These are phyloP conservation scores for Lacerta agilis DNA, from an alignment of 2,797 vertebrate genomes.

Conservation along the genomic window DNA sequence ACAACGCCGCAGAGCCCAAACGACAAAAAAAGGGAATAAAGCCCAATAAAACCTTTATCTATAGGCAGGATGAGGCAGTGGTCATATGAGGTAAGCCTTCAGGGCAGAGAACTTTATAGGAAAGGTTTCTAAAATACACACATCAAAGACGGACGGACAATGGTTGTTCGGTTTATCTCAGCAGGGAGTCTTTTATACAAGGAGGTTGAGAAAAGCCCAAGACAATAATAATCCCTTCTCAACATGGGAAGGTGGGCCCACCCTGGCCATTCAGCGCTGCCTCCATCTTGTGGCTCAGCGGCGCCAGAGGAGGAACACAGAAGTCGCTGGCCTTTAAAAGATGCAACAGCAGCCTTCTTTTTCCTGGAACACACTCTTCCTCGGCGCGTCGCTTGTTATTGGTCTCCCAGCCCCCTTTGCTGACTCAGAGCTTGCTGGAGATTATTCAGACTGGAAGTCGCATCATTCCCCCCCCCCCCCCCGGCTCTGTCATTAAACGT, in stretches of 20 bases:
- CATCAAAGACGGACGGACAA: constrained; percentile 77
- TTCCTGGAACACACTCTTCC: neutral
- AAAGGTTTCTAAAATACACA: constrained; percentile 80
- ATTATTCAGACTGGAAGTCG: neutral
- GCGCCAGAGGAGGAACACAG: neutral
- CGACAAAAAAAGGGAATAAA: constrained; percentile 33
- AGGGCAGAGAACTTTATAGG: constrained; percentile 40
- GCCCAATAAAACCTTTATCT: constrained; percentile 34
- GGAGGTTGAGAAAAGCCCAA: constrained; percentile 49
- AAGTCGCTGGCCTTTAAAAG: neutral
- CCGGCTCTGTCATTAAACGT: neutral
- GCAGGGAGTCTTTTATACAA: constrained; percentile 59
- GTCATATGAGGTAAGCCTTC: neutral
- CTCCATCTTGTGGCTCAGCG: neutral
- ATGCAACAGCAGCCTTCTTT: neutral
- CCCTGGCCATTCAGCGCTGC: neutral
- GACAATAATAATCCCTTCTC: neutral
- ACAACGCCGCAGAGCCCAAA: constrained; percentile 34
- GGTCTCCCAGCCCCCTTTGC: neutral
- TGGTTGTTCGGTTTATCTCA: constrained; percentile 65
- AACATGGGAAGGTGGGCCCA: neutral
- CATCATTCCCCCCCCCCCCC: neutral
- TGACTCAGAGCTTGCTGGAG: neutral
- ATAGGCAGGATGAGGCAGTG: neutral
- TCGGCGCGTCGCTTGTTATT: fast-evolving